Base-by-base conservation (phyloP, 2,888 invertebrate species). In the Cryptocephalus primarius region DNA sequence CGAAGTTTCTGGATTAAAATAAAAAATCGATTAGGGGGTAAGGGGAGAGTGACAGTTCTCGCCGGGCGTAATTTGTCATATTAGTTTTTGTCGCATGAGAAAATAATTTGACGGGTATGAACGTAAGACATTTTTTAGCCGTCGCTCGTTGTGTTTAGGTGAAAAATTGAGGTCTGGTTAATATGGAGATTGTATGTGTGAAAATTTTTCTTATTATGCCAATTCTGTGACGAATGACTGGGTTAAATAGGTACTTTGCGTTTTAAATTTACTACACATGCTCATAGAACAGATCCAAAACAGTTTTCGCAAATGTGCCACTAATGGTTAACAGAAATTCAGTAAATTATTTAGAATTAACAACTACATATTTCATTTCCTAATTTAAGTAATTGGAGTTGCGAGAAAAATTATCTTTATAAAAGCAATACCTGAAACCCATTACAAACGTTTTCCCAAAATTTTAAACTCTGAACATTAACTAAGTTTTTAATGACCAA, bases 71-170 rank as follows among this genome's bases (percentile, higher is more conserved):
- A 59, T 61, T 60, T 60, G 61, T 60, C 60, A 60, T 55, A 57
- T 60, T 58, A 58, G 55, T 50, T 57, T 22, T 59, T 57, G 57
- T 56, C 52, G 49, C 51, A 55, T 52, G 59, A 59, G 54, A 55
- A 55, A 56, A 58, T 61, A 60, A 61, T 63, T 57, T 60, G 62
- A 62, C 60, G 55, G 48, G 50, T 50, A 57, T 53, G 51, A 55
- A 59, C 55, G 53, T 45, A 42, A 43, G 49, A 44, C 49, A 40
- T 44, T 45, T 49, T 47, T 44, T 44, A 46, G 40, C 39, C 46
- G 51, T 48, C 43, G 42, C 42, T 53, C 49, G 52, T 52, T 41
- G 32, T 8, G 38, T 46, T 47, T 49, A 48, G 44, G 49, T 48
- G 48, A 45, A 45, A 50, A 48, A 47, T 48, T 48, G 47, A 45